Evolutionary conservation across 2,797 vertebrate species (phyloP).

Genomic region (Tachyglossus aculeatus): DNA sequence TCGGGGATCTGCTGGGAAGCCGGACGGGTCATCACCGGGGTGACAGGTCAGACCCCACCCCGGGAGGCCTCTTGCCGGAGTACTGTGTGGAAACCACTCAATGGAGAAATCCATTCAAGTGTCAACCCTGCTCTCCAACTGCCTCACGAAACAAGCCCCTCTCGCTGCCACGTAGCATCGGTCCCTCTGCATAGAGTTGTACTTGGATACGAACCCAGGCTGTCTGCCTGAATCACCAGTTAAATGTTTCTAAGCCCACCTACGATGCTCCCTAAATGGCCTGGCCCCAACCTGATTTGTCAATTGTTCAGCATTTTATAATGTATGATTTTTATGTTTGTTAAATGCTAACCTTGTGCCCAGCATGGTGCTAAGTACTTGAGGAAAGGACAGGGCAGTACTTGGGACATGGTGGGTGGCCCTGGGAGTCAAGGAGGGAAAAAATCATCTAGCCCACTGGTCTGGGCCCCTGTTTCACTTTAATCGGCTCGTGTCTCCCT

Average conservation of each 20-base stretch:
- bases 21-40: slow-evolving; percentile 31
- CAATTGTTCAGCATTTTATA: not conserved
- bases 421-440: no score
- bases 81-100: not conserved
- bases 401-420: no score
- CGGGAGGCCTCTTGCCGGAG: slow-evolving; percentile 43
- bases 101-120: not conserved
- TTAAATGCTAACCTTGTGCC: not conserved
- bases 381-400: no score
- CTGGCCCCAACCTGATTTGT: not conserved
- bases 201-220: not conserved
- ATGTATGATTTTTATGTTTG: not conserved
- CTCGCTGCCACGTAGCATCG: not conserved
- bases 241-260: not conserved
- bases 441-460: no score
- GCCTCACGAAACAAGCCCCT: not conserved
- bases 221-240: not conserved
- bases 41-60: slow-evolving; percentile 20
- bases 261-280: not conserved
- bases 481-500: no score
- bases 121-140: not conserved
- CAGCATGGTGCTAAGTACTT: no score
- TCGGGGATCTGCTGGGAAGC: slow-evolving; percentile 27
- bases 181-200: not conserved
- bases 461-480: no score